These are phyloP conservation scores for Carcharodon carcharias DNA, from an alignment of 2,797 vertebrate species.

Conservation along the genomic window DNA sequence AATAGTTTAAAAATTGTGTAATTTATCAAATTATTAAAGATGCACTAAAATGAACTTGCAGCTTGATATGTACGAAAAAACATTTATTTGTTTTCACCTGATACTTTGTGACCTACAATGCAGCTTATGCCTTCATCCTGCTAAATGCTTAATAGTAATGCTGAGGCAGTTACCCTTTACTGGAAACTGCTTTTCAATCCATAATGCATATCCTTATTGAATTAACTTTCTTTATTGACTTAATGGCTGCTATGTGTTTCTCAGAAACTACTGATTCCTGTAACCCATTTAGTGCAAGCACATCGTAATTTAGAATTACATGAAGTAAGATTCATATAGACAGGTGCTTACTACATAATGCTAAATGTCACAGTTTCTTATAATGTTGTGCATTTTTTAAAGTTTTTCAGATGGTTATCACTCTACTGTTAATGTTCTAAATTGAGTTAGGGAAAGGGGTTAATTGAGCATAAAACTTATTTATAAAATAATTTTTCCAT, in stretches of 20 bases:
- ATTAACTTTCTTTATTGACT: slow-evolving; percentile 16
- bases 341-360: not conserved
- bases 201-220: slow-evolving; percentile 31
- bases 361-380: not conserved
- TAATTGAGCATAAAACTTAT: not conserved
- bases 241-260: not conserved
- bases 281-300: slow-evolving; percentile 2
- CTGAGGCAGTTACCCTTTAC: slow-evolving; percentile 26
- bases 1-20: not conserved
- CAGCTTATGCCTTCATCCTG: not conserved
- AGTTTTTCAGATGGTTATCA: not conserved
- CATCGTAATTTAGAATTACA: not conserved
- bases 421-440: not conserved
- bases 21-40: not conserved
- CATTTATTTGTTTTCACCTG: not conserved
- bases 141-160: not conserved
- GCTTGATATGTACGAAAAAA: not conserved
- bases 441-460: not conserved
- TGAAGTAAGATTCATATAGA: not conserved
- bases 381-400: not conserved
- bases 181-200: slow-evolving; percentile 19
- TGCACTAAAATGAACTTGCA: not conserved
- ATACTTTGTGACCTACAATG: not conserved
- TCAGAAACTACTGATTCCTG: slow-evolving; percentile 28
- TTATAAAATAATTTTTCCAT: not conserved